Evolutionary conservation across 2,888 invertebrate genomes (phyloP).

Genomic region (Lutraria lutraria): DNA sequence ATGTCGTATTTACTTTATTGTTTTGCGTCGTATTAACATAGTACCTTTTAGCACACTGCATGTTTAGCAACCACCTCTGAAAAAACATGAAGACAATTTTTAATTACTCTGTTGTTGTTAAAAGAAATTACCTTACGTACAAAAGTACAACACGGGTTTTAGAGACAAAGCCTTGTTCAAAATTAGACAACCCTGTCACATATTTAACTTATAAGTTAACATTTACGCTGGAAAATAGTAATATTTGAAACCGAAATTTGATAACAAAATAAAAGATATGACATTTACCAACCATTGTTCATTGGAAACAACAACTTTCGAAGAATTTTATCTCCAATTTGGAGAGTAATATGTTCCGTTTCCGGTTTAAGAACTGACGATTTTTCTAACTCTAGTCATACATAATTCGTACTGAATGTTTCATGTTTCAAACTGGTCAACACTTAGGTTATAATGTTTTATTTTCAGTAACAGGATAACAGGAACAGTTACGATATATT

Average conservation of each 20-base stretch:
- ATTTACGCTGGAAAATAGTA: not conserved
- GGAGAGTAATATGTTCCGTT: not conserved
- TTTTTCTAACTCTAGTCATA: no score
- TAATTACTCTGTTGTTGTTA: not conserved
- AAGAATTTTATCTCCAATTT: not conserved
- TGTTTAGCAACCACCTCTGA: not conserved
- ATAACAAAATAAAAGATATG: not conserved
- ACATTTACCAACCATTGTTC: not conserved
- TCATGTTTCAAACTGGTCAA: not conserved
- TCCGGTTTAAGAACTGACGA: not conserved
- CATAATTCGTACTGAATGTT: not conserved
- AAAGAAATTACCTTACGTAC: not conserved
- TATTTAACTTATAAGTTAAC: no score
- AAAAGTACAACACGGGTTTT: not conserved
- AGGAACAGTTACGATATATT: no score
- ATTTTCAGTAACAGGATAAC: no score
- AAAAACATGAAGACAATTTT: not conserved
- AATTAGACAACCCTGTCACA: not conserved
- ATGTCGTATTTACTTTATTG: not conserved
- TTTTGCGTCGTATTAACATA: not conserved
- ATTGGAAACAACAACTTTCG: not conserved
- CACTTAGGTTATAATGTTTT: no score
- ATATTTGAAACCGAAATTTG: slow-evolving; percentile 4
- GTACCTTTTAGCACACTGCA: not conserved
- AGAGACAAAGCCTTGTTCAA: not conserved